These are phyloP conservation scores for Notoglanidium macrostoma DNA, from an alignment of 2,797 vertebrate genomes.

Conservation along the genomic window DNA sequence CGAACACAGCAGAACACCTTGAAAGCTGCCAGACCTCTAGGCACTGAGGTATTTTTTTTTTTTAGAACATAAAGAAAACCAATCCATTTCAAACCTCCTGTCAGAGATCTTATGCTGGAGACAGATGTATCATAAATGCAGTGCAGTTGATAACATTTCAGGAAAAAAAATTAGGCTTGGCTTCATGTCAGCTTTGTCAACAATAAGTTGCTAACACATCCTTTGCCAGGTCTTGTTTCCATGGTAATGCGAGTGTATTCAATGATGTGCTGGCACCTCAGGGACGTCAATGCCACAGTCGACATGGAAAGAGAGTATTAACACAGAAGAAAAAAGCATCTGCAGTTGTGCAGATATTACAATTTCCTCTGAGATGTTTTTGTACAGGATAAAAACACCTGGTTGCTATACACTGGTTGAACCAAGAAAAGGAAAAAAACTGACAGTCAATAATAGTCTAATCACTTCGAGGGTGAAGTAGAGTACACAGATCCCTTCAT, in stretches of 20 bases:
- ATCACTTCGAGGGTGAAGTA: not conserved
- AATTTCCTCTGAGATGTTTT: not conserved
- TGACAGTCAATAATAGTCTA: not conserved
- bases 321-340: constrained; percentile 5
- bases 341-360: constrained; percentile 1
- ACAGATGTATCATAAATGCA: constrained; percentile 5
- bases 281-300: constrained; percentile 22
- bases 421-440: not conserved
- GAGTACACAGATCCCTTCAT: not conserved
- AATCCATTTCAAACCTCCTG: not conserved
- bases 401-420: not conserved
- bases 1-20: not conserved
- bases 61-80: not conserved
- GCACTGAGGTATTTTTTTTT: not conserved
- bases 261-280: constrained; percentile 8
- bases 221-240: constrained; percentile 46
- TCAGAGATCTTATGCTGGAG: not conserved
- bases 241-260: constrained; percentile 36
- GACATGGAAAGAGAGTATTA: constrained; percentile 5
- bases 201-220: constrained; percentile 32
- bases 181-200: constrained; percentile 13
- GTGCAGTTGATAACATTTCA: not conserved
- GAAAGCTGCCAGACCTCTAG: not conserved
- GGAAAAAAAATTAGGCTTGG: not conserved
- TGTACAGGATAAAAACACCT: not conserved